Base-by-base conservation (phyloP, 1,140 invertebrate species). In the Anastrepha ludens region DNA sequence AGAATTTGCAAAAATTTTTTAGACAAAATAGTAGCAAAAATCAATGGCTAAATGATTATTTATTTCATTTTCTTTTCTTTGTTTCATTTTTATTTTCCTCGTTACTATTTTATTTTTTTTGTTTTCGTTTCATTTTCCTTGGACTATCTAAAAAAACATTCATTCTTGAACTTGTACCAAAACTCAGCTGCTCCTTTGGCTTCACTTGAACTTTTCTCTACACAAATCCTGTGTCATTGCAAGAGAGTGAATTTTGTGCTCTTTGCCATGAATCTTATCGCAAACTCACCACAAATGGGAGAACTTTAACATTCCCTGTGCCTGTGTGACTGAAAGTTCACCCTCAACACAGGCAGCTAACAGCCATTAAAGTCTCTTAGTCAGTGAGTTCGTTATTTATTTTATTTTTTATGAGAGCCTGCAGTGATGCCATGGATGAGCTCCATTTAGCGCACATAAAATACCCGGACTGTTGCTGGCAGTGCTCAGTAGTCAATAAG, bases 401-500 rank as follows among this genome's bases (percentile, higher is more conserved):
- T 44, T 29, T 29, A 29, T 29, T 29, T 29, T 29, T 29, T 29
- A 29, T 29, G 41, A 44, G 15, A 20, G 41, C 5, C 39, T 5
- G 20, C 41, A 47, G 39, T 13, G 20, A 44, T 55, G n/a, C 20
- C 47, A n/a, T 58, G 70, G 47, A 74, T 74, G 39, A 15, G 13
- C 9, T 2, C 70, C 41, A n/a, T 8, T 17, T 74, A 41, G 3
- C 11, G n/a, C 47, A 50, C 47, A 81, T 81, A 81, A 81, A 81
- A 81, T 58, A 81, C 47, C 50, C 74, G 47, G 50, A 20, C 47
- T n/a, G 17, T 81, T 3, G 20, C 17, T 17, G 7, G 9, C 4
- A 55, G 20, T 20, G 47, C 44, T 81, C 9, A 81, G 74, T 81
- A 81, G 74, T 17, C 74, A 47, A 81, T 81, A 81, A 81, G 74